These are phyloP conservation scores for Trogon surrucura DNA, from an alignment of 2,113 vertebrate genomes.

Conservation along the genomic window DNA sequence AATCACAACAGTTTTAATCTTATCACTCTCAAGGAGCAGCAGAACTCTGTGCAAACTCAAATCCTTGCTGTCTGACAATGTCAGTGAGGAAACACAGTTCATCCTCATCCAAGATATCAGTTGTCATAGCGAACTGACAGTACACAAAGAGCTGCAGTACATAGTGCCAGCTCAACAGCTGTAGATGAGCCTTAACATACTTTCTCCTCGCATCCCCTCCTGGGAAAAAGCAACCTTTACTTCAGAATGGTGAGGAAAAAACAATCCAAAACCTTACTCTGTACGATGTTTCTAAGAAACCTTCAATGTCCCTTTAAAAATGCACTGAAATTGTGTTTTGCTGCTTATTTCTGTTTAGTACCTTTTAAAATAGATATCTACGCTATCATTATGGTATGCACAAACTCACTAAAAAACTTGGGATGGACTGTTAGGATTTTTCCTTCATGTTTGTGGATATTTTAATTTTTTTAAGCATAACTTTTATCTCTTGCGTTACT, in stretches of 20 bases:
- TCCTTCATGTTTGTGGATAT: neutral
- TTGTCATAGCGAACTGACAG: constrained; percentile 19
- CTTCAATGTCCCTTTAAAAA: neutral
- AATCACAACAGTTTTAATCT: neutral
- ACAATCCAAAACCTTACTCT: neutral
- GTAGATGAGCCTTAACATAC: neutral
- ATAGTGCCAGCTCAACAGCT: neutral
- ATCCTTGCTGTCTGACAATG: constrained; percentile 23
- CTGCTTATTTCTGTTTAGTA: neutral
- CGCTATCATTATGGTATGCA: rapidly evolving
- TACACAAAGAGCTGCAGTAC: neutral
- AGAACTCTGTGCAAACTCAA: constrained; percentile 23
- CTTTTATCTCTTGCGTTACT: neutral
- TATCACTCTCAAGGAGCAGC: neutral
- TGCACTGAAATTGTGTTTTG: neutral
- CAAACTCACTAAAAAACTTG: neutral
- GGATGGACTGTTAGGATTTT: neutral
- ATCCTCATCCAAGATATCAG: neutral
- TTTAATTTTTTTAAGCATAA: neutral
- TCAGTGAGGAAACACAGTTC: constrained; percentile 20
- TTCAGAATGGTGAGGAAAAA: neutral
- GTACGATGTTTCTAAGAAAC: neutral
- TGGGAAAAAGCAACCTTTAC: neutral
- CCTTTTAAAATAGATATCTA: neutral
- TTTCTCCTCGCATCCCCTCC: neutral